A percentile compares a stretch with the other conserved stretches of the same genome.
phyloP scores from a whole-genome alignment of 2,797 vertebrate species.

The Phylloscopus collybita region DNA sequence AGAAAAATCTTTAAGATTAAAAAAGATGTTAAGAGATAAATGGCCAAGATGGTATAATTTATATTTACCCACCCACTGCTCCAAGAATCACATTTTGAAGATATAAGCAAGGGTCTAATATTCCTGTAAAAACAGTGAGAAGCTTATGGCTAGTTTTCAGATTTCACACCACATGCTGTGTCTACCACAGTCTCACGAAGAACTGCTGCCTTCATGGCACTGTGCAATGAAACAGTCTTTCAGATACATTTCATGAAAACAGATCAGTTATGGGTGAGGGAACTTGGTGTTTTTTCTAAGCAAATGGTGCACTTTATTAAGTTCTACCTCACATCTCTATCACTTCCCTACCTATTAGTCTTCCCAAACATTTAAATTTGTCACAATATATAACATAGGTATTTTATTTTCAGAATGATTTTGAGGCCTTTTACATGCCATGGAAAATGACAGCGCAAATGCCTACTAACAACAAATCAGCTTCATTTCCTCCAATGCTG shows the following conservation, averaged over 20 bases:
- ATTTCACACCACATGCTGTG: not conserved
- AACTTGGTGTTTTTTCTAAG: not conserved
- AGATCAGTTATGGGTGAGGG: not conserved
- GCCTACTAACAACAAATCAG: not conserved
- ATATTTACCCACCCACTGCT: not conserved
- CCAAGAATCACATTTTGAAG: not conserved
- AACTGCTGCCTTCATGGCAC: not conserved
- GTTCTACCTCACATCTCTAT: not conserved
- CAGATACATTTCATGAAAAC: not conserved
- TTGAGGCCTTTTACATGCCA: not conserved
- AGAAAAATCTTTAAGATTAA: not conserved
- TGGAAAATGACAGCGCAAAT: not conserved
- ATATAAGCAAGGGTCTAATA: not conserved
- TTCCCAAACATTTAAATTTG: not conserved
- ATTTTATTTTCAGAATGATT: not conserved
- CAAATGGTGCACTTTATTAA: not conserved
- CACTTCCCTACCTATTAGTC: not conserved
- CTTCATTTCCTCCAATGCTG: not conserved
- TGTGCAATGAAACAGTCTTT: not conserved
- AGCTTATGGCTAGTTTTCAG: not conserved
- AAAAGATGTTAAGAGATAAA: not conserved
- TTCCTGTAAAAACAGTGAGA: not conserved
- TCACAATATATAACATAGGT: not conserved
- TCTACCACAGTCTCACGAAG: not conserved
- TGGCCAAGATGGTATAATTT: not conserved